Percentiles rank a stretch among this genome's conserved stretches.
These are phyloP conservation scores for Sula dactylatra DNA, from an alignment of 2,113 vertebrate species.

Conservation along the genomic window DNA sequence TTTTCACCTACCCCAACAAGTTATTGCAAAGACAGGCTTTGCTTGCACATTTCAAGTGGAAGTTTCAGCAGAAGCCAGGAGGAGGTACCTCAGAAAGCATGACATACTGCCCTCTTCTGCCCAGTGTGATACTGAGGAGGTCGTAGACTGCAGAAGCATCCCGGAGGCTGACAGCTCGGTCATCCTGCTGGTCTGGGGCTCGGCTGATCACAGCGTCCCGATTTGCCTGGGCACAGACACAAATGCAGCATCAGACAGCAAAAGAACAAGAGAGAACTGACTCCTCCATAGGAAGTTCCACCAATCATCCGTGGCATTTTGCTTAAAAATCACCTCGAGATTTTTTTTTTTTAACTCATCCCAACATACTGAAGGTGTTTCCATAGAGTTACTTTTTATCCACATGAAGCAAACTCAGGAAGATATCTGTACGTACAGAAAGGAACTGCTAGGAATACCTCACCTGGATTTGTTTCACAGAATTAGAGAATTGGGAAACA, in stretches of 20 bases:
- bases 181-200: constrained; percentile 87
- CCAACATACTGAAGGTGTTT: neutral
- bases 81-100: constrained; percentile 93
- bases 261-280: neutral
- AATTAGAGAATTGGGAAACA: neutral
- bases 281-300: neutral
- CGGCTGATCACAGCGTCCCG: constrained; percentile 92
- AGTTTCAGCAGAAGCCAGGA: neutral
- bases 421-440: neutral
- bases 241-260: neutral
- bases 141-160: constrained; percentile 92
- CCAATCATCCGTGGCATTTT: neutral
- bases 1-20: neutral
- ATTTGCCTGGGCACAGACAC: constrained; percentile 79
- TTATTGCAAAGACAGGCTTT: neutral
- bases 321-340: neutral
- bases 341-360: neutral
- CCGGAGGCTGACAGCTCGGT: constrained; percentile 83
- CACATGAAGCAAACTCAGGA: neutral
- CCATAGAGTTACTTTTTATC: neutral
- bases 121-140: constrained; percentile 93
- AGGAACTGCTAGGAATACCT: neutral
- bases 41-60: neutral
- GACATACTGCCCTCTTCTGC: constrained; percentile 94
- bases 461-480: neutral